These are phyloP conservation scores for Sebastes hubbsi DNA, from an alignment of 2,797 vertebrate species.

Conservation along the genomic window DNA sequence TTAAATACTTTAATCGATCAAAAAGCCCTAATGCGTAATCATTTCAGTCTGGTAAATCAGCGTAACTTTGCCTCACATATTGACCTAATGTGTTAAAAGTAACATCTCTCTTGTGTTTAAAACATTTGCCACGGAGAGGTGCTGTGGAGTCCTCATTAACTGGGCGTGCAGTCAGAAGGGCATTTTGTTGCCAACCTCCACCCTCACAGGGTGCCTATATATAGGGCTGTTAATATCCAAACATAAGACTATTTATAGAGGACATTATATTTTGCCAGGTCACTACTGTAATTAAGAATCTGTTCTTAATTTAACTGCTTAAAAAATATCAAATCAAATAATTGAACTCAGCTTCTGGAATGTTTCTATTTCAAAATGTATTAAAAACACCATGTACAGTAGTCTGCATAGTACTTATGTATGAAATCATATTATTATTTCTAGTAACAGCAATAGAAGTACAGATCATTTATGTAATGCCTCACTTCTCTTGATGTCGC, in stretches of 20 bases:
- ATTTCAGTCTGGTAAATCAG: background rate
- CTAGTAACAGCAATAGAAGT: background rate
- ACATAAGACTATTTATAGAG: slow-evolving; percentile 61
- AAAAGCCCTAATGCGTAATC: background rate
- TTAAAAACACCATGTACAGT: background rate
- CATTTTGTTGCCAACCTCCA: slow-evolving; percentile 50
- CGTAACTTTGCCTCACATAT: background rate
- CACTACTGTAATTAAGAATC: slow-evolving; percentile 29
- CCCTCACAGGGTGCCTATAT: slow-evolving; percentile 58
- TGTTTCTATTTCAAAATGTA: slow-evolving; percentile 32
- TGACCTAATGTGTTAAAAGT: background rate
- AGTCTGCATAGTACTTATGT: background rate
- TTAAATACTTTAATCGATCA: too few relatives aligned
- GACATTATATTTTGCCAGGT: slow-evolving; percentile 37
- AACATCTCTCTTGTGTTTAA: background rate
- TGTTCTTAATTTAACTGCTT: slow-evolving; percentile 38
- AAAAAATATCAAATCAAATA: slow-evolving; percentile 21
- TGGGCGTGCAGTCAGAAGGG: background rate
- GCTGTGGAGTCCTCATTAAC: background rate
- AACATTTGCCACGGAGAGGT: slow-evolving; percentile 27
- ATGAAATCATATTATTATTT: background rate
- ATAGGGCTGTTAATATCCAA: slow-evolving; percentile 72
- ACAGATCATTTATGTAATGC: background rate
- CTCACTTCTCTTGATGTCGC: background rate
- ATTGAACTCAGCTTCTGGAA: slow-evolving; percentile 21